These are phyloP conservation scores for Andrena dorsata DNA, from an alignment of 2,888 invertebrate genomes.

Conservation along the genomic window DNA sequence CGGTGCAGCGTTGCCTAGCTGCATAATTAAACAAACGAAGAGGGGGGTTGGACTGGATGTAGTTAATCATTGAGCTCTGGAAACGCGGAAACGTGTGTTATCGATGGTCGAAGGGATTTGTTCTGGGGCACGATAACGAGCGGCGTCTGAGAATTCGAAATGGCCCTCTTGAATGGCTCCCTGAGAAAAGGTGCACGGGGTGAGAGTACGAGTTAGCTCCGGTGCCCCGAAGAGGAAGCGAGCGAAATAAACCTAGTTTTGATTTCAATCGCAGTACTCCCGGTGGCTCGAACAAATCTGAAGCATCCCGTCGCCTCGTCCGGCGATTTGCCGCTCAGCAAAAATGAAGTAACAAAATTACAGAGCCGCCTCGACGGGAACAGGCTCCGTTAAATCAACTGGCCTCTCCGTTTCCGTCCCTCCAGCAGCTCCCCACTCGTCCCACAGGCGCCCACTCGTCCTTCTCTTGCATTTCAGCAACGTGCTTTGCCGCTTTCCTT, in stretches of 20 bases:
- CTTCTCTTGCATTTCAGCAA: constrained; percentile 67
- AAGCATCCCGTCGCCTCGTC: constrained; percentile 52
- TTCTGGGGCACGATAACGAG: not conserved
- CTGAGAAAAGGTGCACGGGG: not conserved
- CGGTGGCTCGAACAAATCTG: constrained; percentile 55
- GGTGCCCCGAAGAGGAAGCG: not conserved
- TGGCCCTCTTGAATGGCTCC: not conserved
- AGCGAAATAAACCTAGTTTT: constrained; percentile 38
- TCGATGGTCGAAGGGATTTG: too few species aligned
- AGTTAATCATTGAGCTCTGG: not conserved
- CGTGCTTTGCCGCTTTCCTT: constrained; percentile 67
- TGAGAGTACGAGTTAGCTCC: not conserved
- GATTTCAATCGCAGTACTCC: constrained; percentile 25
- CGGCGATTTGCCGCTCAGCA: constrained; percentile 62
- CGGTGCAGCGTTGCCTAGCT: not conserved
- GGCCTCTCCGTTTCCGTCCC: constrained; percentile 38
- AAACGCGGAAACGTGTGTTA: too few species aligned
- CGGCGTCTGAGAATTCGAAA: not conserved
- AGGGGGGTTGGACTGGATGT: not conserved
- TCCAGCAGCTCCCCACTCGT: constrained; percentile 39
- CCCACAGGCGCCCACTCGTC: constrained; percentile 53
- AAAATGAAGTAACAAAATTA: constrained; percentile 77
- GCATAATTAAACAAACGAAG: not conserved
- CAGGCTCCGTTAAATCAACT: constrained; percentile 75
- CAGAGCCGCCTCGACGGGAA: constrained; percentile 77